Evolutionary conservation across 1,140 invertebrate species (phyloP).

Genomic region (Thrips palmi): DNA sequence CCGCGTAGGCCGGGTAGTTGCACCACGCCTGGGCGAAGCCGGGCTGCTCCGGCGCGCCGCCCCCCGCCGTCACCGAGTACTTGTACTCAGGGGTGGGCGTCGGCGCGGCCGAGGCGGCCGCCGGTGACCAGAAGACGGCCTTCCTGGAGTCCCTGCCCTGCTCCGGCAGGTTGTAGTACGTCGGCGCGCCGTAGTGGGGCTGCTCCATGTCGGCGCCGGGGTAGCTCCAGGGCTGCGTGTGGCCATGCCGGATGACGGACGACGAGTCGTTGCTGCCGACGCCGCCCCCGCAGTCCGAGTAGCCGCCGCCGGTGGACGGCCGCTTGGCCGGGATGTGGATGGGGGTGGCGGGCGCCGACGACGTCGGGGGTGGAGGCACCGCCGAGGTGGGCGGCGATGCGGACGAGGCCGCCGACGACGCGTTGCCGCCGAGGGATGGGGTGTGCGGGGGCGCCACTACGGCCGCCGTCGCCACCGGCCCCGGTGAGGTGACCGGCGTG

Average conservation of each 20-base stretch:
- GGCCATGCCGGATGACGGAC: constrained; percentile 55
- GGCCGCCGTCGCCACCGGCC: constrained; percentile 27
- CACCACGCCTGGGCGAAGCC: constrained; percentile 50
- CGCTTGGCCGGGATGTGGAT: constrained; percentile 71
- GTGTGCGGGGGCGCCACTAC: constrained; percentile 37
- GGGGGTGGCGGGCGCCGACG: constrained; percentile 43
- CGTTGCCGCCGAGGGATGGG: constrained; percentile 35
- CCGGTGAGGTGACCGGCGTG: constrained; percentile 21
- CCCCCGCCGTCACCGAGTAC: constrained; percentile 30
- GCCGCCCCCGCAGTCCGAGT: constrained; percentile 33
- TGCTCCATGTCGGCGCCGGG: constrained; percentile 47
- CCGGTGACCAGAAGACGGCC: constrained; percentile 49
- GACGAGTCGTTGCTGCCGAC: constrained; percentile 24
- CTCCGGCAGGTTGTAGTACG: constrained; percentile 57
- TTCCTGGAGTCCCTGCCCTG: constrained; percentile 36
- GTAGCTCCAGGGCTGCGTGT: constrained; percentile 46
- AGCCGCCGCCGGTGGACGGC: constrained; percentile 25
- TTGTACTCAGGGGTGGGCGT: constrained; percentile 35
- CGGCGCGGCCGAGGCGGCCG: constrained; percentile 31
- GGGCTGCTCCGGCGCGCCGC: constrained; percentile 43
- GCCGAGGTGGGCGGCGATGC: constrained; percentile 31
- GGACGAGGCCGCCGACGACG: constrained; percentile 25
- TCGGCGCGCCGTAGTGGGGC: constrained; percentile 45
- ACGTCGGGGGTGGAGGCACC: constrained; percentile 47
- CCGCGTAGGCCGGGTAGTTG: constrained; percentile 45